Evolutionary conservation across 1,140 invertebrate genomes (phyloP).

Genomic region (Drosophila gunungcola): DNA sequence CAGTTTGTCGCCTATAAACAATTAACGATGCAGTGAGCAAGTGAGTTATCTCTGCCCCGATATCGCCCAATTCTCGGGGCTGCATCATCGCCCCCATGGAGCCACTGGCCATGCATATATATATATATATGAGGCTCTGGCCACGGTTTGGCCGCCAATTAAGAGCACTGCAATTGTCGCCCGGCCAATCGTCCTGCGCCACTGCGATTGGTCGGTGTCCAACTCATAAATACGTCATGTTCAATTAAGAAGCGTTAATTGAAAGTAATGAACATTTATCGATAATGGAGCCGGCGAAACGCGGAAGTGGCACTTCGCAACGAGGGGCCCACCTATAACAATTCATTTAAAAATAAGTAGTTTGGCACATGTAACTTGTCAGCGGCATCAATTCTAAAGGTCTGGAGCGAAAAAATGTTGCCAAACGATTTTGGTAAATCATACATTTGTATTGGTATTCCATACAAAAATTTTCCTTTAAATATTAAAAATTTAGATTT

Average conservation of each 20-base stretch:
- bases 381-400: constrained; percentile 5
- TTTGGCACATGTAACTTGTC: constrained; percentile 26
- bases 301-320: constrained; percentile 39
- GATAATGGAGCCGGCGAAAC: constrained; percentile 32
- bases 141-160: constrained; percentile 17
- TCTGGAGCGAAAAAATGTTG: neutral
- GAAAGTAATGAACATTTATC: constrained; percentile 71
- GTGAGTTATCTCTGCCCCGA: constrained; percentile 22
- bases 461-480: too few species aligned
- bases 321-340: constrained; percentile 28
- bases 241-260: constrained; percentile 73
- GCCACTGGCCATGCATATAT: neutral
- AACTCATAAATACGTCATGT: constrained; percentile 82
- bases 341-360: constrained; percentile 44
- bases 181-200: constrained; percentile 15
- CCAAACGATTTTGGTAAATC: too few species aligned
- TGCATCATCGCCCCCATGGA: constrained; percentile 7
- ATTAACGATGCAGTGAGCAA: constrained; percentile 28
- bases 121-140: neutral
- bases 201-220: constrained; percentile 49
- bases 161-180: constrained; percentile 32
- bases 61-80: constrained; percentile 14
- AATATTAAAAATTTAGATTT: too few species aligned
- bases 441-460: neutral
- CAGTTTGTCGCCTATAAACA: constrained; percentile 41